Percentiles rank a stretch among this genome's conserved stretches.
These are phyloP conservation scores for Brachyistius frenatus DNA, from an alignment of 2,113 vertebrate species.

Conservation along the genomic window DNA sequence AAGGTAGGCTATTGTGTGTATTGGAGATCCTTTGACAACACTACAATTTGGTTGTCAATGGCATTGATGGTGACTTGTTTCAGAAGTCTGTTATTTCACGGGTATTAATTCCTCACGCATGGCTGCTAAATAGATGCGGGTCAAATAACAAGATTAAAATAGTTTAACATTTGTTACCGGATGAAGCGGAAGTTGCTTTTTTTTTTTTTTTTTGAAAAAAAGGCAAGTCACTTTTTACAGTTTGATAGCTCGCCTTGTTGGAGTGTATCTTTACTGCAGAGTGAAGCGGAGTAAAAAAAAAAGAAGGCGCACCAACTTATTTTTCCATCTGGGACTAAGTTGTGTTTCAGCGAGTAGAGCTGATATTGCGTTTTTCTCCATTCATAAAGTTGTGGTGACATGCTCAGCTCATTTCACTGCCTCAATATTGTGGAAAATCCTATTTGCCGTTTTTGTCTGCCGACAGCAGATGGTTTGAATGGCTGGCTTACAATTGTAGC, in stretches of 20 bases:
- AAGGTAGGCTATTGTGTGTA: slow-evolving; percentile 76
- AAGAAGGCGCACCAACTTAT: not conserved
- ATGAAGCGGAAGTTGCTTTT: not conserved
- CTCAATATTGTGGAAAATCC: slow-evolving; percentile 19
- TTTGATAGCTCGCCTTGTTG: slow-evolving; percentile 7
- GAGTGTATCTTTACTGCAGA: slow-evolving; percentile 4
- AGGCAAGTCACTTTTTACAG: slow-evolving; percentile 18
- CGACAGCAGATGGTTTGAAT: not conserved
- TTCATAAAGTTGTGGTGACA: slow-evolving; percentile 76
- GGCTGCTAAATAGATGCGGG: slow-evolving; percentile 3
- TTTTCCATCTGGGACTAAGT: slow-evolving; percentile 11
- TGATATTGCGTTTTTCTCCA: slow-evolving; percentile 61
- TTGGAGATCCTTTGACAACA: slow-evolving; percentile 42
- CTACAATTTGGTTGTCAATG: slow-evolving; percentile 38
- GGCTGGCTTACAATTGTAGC: not conserved
- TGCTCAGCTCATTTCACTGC: slow-evolving; percentile 4
- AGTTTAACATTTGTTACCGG: slow-evolving; percentile 1
- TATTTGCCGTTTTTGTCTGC: slow-evolving; percentile 10
- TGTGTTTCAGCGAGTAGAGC: slow-evolving; percentile 34
- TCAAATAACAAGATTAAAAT: slow-evolving; percentile 4
- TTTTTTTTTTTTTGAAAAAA: not conserved
- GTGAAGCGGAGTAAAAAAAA: not conserved
- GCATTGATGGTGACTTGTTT: slow-evolving; percentile 64
- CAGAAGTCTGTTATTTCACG: slow-evolving; percentile 46
- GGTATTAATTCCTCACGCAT: slow-evolving; percentile 45